Conservation (phyloP, 2,113 vertebrate genomes). For the Uropsilus gracilis region DNA sequence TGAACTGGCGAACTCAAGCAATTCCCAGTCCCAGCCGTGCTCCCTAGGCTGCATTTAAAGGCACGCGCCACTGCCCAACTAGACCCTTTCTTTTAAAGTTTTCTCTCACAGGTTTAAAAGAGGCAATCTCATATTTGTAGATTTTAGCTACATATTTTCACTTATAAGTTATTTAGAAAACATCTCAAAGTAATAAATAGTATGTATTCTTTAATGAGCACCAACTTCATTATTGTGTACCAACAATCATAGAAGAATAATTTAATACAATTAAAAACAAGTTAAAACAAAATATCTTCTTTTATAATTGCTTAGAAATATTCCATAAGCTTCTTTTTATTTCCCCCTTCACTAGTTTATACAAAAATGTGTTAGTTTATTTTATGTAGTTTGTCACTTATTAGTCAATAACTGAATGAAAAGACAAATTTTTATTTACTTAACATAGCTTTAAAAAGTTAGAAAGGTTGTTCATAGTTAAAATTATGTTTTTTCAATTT, state of each 20-base stretch:
- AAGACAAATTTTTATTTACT: background rate
- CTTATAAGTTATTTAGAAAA: background rate
- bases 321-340: background rate
- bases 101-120: background rate
- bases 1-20: too few relatives aligned
- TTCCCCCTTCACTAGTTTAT: background rate
- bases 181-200: background rate
- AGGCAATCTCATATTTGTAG: background rate
- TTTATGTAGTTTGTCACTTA: background rate
- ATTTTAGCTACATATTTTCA: background rate
- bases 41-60: too few relatives aligned
- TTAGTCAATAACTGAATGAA: background rate
- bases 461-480: background rate
- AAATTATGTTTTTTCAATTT: background rate
- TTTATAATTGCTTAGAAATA: background rate
- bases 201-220: background rate
- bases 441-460: background rate
- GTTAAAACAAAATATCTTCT: background rate
- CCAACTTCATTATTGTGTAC: too few relatives aligned
- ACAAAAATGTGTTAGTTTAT: background rate
- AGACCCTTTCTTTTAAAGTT: too few relatives aligned
- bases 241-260: too few relatives aligned
- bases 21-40: too few relatives aligned
- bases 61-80: too few relatives aligned
- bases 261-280: background rate